Percentiles rank a stretch among this genome's conserved stretches.
Evolutionary conservation across 2,797 vertebrate genomes (phyloP).

Genomic region (Sebastes hubbsi): DNA sequence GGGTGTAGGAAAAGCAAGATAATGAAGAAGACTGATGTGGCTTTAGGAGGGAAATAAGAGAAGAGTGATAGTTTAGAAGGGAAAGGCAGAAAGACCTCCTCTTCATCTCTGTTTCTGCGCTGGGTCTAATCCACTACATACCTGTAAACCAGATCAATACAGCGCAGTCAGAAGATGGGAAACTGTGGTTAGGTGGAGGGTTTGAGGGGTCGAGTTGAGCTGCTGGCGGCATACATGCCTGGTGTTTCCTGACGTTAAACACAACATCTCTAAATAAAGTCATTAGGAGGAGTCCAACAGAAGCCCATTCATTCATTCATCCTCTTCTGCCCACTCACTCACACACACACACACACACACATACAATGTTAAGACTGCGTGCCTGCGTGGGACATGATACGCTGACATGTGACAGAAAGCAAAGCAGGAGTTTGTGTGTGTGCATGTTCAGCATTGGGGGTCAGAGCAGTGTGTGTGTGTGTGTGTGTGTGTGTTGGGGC

Average conservation of each 20-base stretch:
- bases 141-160: slow-evolving; percentile 86
- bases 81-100: neutral
- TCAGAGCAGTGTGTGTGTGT: neutral
- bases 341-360: slow-evolving; percentile 27
- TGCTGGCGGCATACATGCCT: slow-evolving; percentile 85
- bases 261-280: slow-evolving; percentile 90
- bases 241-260: slow-evolving; percentile 94
- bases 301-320: slow-evolving; percentile 72
- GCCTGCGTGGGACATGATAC: slow-evolving; percentile 50
- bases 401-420: slow-evolving; percentile 78
- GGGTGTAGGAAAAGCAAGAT: slow-evolving; percentile 25
- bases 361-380: slow-evolving; percentile 10
- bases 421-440: slow-evolving; percentile 54
- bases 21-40: slow-evolving; percentile 32
- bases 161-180: slow-evolving; percentile 62
- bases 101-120: slow-evolving; percentile 28
- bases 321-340: slow-evolving; percentile 7
- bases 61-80: neutral
- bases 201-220: slow-evolving; percentile 74
- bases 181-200: neutral
- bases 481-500: slow-evolving; percentile 8
- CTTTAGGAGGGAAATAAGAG: slow-evolving; percentile 29
- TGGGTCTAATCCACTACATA: slow-evolving; percentile 36
- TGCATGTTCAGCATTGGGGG: neutral
- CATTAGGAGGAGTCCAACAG: slow-evolving; percentile 84